phyloP scores from a whole-genome alignment of 2,888 invertebrate species.

The Anoplius nigerrimus region DNA sequence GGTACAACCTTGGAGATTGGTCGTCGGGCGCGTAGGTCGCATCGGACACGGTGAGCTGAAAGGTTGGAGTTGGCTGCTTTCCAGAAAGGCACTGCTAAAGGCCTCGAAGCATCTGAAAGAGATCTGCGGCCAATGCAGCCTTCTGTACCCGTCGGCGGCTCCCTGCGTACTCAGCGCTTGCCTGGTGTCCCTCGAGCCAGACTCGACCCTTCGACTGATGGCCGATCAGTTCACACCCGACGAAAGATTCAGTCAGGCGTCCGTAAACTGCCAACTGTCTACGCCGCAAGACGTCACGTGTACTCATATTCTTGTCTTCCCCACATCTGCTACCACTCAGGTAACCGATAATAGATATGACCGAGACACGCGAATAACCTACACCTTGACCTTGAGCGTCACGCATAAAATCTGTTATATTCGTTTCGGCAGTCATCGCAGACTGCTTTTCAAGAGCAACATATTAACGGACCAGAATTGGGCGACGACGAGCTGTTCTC shows the following conservation, averaged over 20 bases:
- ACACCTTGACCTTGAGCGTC: no score
- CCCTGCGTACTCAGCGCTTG: constrained; percentile 98
- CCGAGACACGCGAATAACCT: no score
- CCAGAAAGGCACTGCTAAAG: constrained; percentile 91
- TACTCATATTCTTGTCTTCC: constrained; percentile 99
- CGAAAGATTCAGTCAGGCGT: constrained; percentile 91
- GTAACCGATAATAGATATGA: constrained; percentile 72
- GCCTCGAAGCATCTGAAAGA: constrained; percentile 93
- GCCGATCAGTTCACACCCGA: constrained; percentile 97
- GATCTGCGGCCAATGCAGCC: constrained; percentile 91
- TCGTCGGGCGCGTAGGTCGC: constrained; percentile 96
- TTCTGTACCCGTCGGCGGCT: constrained; percentile 87
- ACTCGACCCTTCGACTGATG: constrained; percentile 89
- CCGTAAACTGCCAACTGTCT: constrained; percentile 91
- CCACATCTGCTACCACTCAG: constrained; percentile 96
- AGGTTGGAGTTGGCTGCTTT: constrained; percentile 96
- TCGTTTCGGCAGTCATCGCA: constrained; percentile 79
- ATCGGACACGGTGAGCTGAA: constrained; percentile 99
- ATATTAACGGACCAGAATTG: constrained; percentile 81
- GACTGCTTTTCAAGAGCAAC: constrained; percentile 83
- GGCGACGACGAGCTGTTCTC: constrained; percentile 83
- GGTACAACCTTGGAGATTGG: constrained; percentile 93
- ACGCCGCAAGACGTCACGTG: constrained; percentile 98
- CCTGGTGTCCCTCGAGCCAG: constrained; percentile 95
- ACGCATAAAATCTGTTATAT: background rate